These are phyloP conservation scores for Spodoptera exigua DNA, from an alignment of 2,888 invertebrate species.

Conservation along the genomic window DNA sequence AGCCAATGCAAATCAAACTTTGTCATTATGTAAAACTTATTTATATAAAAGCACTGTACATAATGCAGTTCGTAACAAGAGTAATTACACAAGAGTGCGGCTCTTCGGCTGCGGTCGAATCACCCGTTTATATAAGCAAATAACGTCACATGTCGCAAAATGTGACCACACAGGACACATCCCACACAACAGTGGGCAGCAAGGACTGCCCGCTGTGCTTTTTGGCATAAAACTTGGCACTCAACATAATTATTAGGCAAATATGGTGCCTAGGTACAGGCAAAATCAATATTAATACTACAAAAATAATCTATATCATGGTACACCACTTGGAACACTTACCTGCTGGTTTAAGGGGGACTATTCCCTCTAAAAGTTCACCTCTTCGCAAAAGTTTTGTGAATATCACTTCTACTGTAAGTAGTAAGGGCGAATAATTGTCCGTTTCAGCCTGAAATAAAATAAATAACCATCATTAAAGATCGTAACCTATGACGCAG, in stretches of 20 bases:
- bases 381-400: conserved; percentile 91
- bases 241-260: conserved; percentile 8
- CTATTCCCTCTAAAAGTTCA: conserved; percentile 90
- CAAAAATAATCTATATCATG: conserved; percentile 53
- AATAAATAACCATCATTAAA: conserved; percentile 60
- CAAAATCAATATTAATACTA: conserved; percentile 73
- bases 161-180: conserved; percentile 51
- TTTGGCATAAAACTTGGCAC: not conserved
- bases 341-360: conserved; percentile 90
- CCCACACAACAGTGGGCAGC: conserved; percentile 32
- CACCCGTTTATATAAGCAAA: conserved; percentile 66
- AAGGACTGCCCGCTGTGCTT: conserved; percentile 8
- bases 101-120: conserved; percentile 43
- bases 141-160: conserved; percentile 71
- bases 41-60: conserved; percentile 29
- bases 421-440: conserved; percentile 89
- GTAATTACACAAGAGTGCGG: conserved; percentile 61
- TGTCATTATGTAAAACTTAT: conserved; percentile 27
- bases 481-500: conserved; percentile 77
- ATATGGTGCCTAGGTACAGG: conserved; percentile 22
- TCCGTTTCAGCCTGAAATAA: conserved; percentile 82
- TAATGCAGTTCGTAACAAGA: conserved; percentile 34
- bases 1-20: conserved; percentile 15
- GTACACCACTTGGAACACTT: conserved; percentile 59
- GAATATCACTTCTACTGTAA: conserved; percentile 93